Base-by-base conservation (phyloP, 2,797 vertebrate species). In the Anabacerthia variegaticeps region DNA sequence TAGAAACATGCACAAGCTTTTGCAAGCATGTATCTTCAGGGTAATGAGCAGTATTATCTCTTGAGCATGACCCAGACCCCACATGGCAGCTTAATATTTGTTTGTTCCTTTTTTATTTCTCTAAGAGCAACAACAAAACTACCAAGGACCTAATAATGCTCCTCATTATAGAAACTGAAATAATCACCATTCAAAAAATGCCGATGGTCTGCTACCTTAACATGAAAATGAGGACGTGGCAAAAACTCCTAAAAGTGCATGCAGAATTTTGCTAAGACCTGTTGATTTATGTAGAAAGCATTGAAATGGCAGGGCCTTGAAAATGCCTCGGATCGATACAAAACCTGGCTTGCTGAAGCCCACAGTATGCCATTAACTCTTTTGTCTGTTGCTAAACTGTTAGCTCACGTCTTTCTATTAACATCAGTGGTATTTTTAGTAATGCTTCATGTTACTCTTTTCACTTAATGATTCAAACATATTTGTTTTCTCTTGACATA, bases 371-470 rank as follows among this genome's bases (percentile, higher is more conserved):
- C 81, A 41, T 71, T 89, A 61, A 71, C 52, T 92, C n/a, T 5
- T 37, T 20, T 56, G 55, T 78, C 63, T 91, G 52, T 26, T 61
- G 56, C 65, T 86, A 68, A 87, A 94, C 66, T 86, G 79, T 84
- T 82, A 63, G 37, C 71, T 97, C 86, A 82, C 69, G 56, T 48
- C 52, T 87, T 94, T 87, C 88, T 93, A 56, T 95, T 89, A 85
- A 59, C 1, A 2, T 76, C 2, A 0, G 34, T 26, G 63, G 36
- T 93, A 94, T 93, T 93, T 97, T 93, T 95, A 95, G 91, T 93
- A 89, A 59, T 23, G 36, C 8, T 59, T 12, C 13, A 3, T 71
- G 34, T 61, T 86, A 84, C 55, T 89, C 39, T 79, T 92, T 79
- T 88, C 32, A 73, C 44, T 87, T 73, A 63, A 7, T 9, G 8